Evolutionary conservation across 2,113 vertebrate species (phyloP), one percentile per base, ranked within the genome.

Genomic region (Centropus unirufus): DNA sequence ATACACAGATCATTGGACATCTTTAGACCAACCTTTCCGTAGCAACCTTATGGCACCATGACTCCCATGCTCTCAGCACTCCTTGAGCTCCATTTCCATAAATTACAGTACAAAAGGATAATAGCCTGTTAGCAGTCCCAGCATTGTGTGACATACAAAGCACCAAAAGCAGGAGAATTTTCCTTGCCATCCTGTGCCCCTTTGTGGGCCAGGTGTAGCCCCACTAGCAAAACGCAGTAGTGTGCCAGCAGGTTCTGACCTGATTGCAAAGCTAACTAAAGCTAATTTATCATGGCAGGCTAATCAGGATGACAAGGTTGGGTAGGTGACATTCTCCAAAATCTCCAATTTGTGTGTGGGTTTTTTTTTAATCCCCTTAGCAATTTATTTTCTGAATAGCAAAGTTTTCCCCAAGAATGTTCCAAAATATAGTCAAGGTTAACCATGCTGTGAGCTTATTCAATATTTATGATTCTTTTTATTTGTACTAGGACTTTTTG

Each of bases 211-310:
- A 90, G 90, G 92, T 95, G 90, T 76, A 90, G 84, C 78, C 74
- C 81, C 83, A 82, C 36, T n/a, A 87, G 78, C 69, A 73, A 87
- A 82, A 75, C 5, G 21, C 14, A 6, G 83, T 86, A 49, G n/a
- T 40, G 14, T 46, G 67, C 55, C 39, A 80, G 94, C 74, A 34
- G 59, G 97, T 97, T 97, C 97, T 98, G 98, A 98, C 98, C 98
- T 96, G 98, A 98, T 97, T 98, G 97, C 98, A 97, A 98, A 98
- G 97, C 97, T 98, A 98, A 98, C 98, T 97, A 97, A 98, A 98
- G 89, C 98, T 98, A 98, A 99, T 99, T 98, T 98, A 98, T 98
- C 98, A 99, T 97, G 96, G 97, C 97, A 98, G 98, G 98, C 98
- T 98, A 98, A 97, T 98, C 98, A 98, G 98, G 97, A 97, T 98